phyloP scores from a whole-genome alignment of 1,140 invertebrate genomes.

The Caenorhabditis brenneri region DNA sequence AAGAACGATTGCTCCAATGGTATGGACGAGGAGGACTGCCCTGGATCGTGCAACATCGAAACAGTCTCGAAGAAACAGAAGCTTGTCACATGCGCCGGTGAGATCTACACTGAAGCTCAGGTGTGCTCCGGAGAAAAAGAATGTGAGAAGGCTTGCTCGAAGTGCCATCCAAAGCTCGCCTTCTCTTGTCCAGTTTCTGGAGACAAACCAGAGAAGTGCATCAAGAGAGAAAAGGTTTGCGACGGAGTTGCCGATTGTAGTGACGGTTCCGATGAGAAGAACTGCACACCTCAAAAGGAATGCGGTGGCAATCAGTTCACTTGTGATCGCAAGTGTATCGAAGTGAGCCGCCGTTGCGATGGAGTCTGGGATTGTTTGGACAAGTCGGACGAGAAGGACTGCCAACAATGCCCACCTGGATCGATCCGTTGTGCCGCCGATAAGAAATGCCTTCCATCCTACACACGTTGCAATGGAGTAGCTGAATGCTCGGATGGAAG shows the following conservation, averaged over 20 bases:
- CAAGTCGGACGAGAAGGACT: slow-evolving; percentile 43
- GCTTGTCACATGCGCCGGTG: neutral
- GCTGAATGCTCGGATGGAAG: slow-evolving; percentile 46
- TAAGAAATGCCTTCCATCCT: slow-evolving; percentile 19
- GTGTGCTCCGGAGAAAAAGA: slow-evolving; percentile 5
- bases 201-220: slow-evolving; percentile 8
- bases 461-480: slow-evolving; percentile 43
- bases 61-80: neutral
- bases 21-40: slow-evolving; percentile 48
- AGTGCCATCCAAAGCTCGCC: slow-evolving; percentile 1
- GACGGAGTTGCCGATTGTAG: slow-evolving; percentile 49
- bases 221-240: slow-evolving; percentile 50
- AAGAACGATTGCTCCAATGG: slow-evolving; percentile 43
- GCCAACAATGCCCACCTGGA: neutral
- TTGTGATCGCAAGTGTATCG: neutral
- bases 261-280: slow-evolving; percentile 49
- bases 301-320: slow-evolving; percentile 1
- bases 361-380: slow-evolving; percentile 44
- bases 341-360: neutral
- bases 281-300: neutral
- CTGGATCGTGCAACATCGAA: slow-evolving; percentile 32
- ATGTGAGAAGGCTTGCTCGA: neutral
- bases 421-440: neutral
- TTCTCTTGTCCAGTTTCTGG: slow-evolving; percentile 21
- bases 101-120: neutral